These are phyloP conservation scores for Drosophila rhopaloa DNA, from an alignment of 1,140 invertebrate species.

Conservation along the genomic window DNA sequence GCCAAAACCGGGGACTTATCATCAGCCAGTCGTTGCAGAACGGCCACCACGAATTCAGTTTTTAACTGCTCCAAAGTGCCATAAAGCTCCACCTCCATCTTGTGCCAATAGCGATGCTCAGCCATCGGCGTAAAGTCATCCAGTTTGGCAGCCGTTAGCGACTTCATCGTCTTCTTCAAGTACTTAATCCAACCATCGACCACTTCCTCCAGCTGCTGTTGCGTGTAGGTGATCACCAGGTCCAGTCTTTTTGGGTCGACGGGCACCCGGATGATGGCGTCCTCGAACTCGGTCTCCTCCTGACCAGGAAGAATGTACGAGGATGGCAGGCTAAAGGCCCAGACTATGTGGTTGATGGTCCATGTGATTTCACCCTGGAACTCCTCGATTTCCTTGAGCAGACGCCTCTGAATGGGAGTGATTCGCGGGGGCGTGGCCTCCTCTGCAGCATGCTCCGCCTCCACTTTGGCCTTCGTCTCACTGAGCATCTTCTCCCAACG, in stretches of 20 bases:
- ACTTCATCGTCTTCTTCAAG: constrained; percentile 86
- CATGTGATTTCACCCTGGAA: constrained; percentile 69
- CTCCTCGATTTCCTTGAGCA: constrained; percentile 73
- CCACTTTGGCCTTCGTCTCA: constrained; percentile 75
- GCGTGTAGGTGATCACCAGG: constrained; percentile 85
- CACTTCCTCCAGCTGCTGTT: constrained; percentile 87
- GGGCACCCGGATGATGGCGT: constrained; percentile 85
- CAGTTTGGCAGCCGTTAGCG: constrained; percentile 85
- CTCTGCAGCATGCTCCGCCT: constrained; percentile 60
- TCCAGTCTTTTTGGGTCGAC: constrained; percentile 85
- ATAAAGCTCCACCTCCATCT: constrained; percentile 90
- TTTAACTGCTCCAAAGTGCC: constrained; percentile 92
- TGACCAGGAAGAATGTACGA: constrained; percentile 85
- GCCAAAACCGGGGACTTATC: constrained; percentile 18
- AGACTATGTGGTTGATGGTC: constrained; percentile 89
- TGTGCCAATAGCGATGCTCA: constrained; percentile 93
- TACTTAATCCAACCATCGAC: constrained; percentile 88
- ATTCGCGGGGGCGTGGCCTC: constrained; percentile 59
- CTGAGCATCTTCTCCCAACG: constrained; percentile 76
- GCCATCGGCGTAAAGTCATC: constrained; percentile 91
- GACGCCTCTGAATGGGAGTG: constrained; percentile 59
- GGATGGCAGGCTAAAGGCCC: constrained; percentile 88
- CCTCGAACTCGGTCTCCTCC: constrained; percentile 84
- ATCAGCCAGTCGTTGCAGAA: constrained; percentile 84
- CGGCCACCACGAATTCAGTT: constrained; percentile 88